Evolutionary conservation across 2,888 invertebrate genomes (phyloP).

Genomic region (Scaptomyza caliginosa): DNA sequence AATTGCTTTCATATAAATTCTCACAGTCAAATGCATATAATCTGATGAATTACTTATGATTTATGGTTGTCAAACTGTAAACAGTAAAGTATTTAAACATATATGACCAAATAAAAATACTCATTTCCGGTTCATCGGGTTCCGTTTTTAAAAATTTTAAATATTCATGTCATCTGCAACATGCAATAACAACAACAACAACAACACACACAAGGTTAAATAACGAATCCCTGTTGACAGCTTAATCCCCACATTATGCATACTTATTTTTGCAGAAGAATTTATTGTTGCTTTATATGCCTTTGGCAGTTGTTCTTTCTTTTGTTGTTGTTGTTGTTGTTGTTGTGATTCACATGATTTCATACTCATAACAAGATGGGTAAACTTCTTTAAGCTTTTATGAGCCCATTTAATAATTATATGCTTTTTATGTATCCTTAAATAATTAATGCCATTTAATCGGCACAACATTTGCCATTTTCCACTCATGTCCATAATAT

Average conservation of each 20-base stretch:
- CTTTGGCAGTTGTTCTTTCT: constrained; percentile 23
- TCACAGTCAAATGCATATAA: background rate
- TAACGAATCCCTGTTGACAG: constrained; percentile 46
- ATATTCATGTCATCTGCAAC: constrained; percentile 3
- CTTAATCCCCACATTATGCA: constrained; percentile 52
- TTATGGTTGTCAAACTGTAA: constrained; percentile 6
- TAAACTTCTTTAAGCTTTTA: constrained; percentile 28
- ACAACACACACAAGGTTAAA: constrained; percentile 15
- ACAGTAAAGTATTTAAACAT: too few species aligned
- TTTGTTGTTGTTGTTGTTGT: background rate
- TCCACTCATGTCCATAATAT: background rate
- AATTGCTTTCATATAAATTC: constrained; percentile 11
- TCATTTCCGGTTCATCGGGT: constrained; percentile 56
- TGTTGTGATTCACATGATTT: constrained; percentile 9
- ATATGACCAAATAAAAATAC: constrained; percentile 15
- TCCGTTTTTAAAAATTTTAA: constrained; percentile 42
- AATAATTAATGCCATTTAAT: constrained; percentile 22
- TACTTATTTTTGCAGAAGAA: constrained; percentile 26
- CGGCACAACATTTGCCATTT: background rate
- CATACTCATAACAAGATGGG: constrained; percentile 16
- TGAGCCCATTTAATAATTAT: constrained; percentile 38
- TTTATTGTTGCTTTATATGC: constrained; percentile 16
- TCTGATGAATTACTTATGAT: constrained; percentile 28
- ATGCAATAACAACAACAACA: background rate
- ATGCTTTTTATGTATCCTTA: constrained; percentile 23